Conservation (phyloP, 2,113 vertebrate species). For the Eolophus roseicapilla region DNA sequence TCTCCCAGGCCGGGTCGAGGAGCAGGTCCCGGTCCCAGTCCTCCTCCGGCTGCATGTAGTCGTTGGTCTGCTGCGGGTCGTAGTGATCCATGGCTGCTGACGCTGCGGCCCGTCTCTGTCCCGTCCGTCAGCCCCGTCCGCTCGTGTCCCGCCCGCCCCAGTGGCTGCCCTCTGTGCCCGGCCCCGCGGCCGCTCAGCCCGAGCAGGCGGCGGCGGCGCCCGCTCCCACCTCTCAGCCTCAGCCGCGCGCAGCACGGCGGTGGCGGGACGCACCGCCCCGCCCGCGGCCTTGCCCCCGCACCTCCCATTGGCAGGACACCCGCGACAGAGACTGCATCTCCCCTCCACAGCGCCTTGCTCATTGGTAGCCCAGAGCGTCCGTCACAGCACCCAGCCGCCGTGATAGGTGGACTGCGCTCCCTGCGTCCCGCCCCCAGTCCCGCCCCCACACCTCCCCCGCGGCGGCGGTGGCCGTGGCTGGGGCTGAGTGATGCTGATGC, state of each 20-base stretch:
- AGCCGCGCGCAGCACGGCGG: too few relatives aligned
- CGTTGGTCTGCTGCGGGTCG: constrained; percentile 80
- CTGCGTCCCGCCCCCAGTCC: not conserved
- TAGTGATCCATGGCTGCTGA: constrained; percentile 83
- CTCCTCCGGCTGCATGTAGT: constrained; percentile 91
- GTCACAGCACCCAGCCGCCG: too few relatives aligned
- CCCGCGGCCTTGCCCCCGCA: too few relatives aligned
- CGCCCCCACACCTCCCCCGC: too few relatives aligned
- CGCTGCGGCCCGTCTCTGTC: not conserved
- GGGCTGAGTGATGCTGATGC: too few relatives aligned
- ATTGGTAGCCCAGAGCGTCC: too few relatives aligned
- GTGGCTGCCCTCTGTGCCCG: not conserved
- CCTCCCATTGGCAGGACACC: too few relatives aligned
- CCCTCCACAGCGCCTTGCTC: too few relatives aligned
- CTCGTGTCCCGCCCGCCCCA: not conserved
- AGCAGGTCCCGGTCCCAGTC: constrained; percentile 95
- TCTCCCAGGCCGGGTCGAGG: constrained; percentile 95
- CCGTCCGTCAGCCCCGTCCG: not conserved
- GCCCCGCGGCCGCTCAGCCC: constrained; percentile 28
- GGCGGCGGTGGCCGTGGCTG: fast-evolving
- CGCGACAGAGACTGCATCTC: too few relatives aligned
- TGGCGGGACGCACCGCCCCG: too few relatives aligned
- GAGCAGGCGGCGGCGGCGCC: not conserved
- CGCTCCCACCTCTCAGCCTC: too few relatives aligned
- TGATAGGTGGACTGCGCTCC: too few relatives aligned